Base-by-base conservation (phyloP, 2,888 invertebrate species). In the Ornithoptera alexandrae region DNA sequence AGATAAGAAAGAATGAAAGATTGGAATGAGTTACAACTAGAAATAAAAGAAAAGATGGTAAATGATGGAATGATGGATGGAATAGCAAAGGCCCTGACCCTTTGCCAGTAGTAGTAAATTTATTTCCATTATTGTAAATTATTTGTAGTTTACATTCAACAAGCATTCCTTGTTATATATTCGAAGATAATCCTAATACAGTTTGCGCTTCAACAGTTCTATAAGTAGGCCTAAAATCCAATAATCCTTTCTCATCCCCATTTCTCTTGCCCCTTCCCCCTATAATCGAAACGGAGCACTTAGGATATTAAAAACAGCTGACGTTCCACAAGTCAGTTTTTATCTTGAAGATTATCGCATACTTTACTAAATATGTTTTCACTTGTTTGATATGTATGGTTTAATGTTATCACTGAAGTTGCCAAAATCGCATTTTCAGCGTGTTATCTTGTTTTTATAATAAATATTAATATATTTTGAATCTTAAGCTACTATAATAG, bases 231-330 rank as follows among this genome's bases (percentile, higher is more conserved):
- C 39, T 58, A 65, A 58, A 39, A 42, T 58, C 39, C 65, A 65
- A 65, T 65, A 65, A 65, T 57, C 58, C 65, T 58, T 65, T 57
- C 39, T 20, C 22, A 65, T 39, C 30, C 53, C n/a, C 12, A 12
- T 39, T 39, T 65, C 39, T 20, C 39, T 42, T 58, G 57, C 57
- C 24, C 65, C 22, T 65, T 18, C 39, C 42, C 59, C 39, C 22
- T 50, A 53, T 68, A 68, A 68, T 60, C 68, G 36, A 64, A 68
- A 68, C 64, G 68, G 62, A 62, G 46, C 57, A 50, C 57, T 65
- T 62, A 56, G 56, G 56, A 17, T 57, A 65, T 62, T 69, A 65
- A 57, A 62, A 67, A 67, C 46, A 65, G 57, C 62, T 57, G 62
- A 30, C 57, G 58, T 58, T 24, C 46, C 57, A 60, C 22, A 60